Conservation (phyloP, 1,140 invertebrate genomes). For the Drosophila erecta region DNA sequence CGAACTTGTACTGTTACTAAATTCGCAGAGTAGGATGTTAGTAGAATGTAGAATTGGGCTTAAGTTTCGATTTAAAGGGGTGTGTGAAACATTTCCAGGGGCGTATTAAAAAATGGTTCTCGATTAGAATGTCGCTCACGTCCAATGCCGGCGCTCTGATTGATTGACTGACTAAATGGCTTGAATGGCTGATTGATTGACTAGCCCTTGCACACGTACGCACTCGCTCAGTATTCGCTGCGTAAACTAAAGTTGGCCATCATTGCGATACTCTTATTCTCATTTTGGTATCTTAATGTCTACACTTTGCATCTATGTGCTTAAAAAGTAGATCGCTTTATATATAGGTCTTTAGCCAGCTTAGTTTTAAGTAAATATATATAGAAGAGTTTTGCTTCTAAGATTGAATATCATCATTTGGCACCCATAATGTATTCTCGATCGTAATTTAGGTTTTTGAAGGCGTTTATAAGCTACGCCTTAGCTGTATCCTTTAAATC, state of each 20-base stretch:
- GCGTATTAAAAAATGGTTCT: constrained; percentile 62
- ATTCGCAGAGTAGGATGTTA: background rate
- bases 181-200: constrained; percentile 80
- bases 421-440: no score
- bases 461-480: no score
- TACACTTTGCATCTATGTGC: background rate
- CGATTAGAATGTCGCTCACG: constrained; percentile 73
- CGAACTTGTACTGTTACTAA: background rate
- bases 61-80: constrained; percentile 28
- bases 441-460: background rate
- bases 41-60: background rate
- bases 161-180: constrained; percentile 81
- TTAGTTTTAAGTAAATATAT: no score
- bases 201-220: constrained; percentile 52
- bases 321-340: background rate
- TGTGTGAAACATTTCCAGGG: constrained; percentile 33
- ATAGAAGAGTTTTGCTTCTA: background rate
- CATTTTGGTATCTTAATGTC: background rate
- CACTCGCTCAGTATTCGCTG: constrained; percentile 28
- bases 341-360: no score
- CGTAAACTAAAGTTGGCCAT: constrained; percentile 4
- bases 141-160: constrained; percentile 58
- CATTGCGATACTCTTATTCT: constrained; percentile 22
- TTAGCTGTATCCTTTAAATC: background rate
- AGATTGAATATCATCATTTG: no score